Evolutionary conservation across 2,113 vertebrate genomes (phyloP), one percentile per base, ranked within the genome.

Genomic region (Uria lomvia): DNA sequence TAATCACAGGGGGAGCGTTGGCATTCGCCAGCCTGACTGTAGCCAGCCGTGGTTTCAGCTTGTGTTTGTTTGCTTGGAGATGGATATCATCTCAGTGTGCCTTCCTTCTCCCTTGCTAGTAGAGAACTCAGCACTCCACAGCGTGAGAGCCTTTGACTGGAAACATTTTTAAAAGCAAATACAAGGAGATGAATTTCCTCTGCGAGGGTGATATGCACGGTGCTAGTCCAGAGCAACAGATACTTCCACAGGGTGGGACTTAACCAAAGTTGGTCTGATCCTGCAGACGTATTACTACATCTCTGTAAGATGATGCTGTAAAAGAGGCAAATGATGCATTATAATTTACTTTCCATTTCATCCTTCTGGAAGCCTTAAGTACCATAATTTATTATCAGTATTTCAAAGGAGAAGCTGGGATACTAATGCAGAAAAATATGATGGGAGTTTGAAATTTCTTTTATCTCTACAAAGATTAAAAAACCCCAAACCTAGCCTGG

Each of bases 281-380:
- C 59, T 92, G 43, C 42, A 60, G 40, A 34, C 3, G 1, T 38
- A 24, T 53, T 72, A 3, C 40, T 40, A 4, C 49, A 18, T 62
- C 53, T 88, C 42, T 71, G 12, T 38, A 56, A 82, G 47, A 43
- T 22, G 70, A 34, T 86, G 45, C 20, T 83, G 50, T 36, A 36
- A 56, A 80, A 82, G 62, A 72, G 47, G 59, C 45, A 91, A 85
- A 89, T 47, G 45, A 63, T 81, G 36, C 36, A 43, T 45, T 92
- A 30, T 32, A 68, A 77, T 92, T 94, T 96, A 77, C 47, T 92
- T 96, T 40, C 26, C 15, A 27, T 76, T 91, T 94, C 62, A 67
- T 94, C 40, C 8, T 83, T 86, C 71, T 90, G 77, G 77, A 68
- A 90, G 19, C 47, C 40, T 66, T 80, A 77, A 83, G 26, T 83